Evolutionary conservation across 1,140 invertebrate species (phyloP).

Genomic region (Galleria mellonella): DNA sequence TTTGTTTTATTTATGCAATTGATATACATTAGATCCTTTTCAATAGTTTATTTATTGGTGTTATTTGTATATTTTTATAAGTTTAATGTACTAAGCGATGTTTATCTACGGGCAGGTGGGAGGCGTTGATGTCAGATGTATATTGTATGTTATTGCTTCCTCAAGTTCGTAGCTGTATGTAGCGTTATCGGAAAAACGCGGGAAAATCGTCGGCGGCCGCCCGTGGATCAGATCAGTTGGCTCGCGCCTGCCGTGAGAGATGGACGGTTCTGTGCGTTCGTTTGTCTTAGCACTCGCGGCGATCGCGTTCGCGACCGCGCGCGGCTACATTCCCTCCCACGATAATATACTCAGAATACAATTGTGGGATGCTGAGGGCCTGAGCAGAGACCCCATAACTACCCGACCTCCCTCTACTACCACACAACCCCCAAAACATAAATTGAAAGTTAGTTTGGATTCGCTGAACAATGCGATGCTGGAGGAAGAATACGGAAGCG

Average conservation of each 20-base stretch:
- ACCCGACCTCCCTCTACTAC: conserved; percentile 18
- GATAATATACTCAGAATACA: conserved; percentile 65
- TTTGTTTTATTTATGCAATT: conserved; percentile 29
- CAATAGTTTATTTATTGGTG: conserved; percentile 26
- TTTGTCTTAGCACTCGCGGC: conserved; percentile 38
- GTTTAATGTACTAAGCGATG: conserved; percentile 22
- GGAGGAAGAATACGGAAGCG: conserved; percentile 50
- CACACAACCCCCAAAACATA: conserved; percentile 25
- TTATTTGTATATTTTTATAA: conserved; percentile 41
- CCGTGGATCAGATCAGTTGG: conserved; percentile 52
- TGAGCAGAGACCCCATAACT: conserved; percentile 42
- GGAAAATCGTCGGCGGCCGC: conserved; percentile 41
- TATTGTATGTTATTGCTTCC: conserved; percentile 21
- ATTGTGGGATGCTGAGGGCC: conserved; percentile 60
- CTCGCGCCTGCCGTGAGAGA: conserved; percentile 52
- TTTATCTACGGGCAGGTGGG: conserved; percentile 24
- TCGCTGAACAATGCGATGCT: conserved; percentile 60
- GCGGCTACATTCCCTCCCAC: conserved; percentile 55
- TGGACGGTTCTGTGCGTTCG: conserved; percentile 45
- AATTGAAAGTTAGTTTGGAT: conserved; percentile 52
- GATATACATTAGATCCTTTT: not conserved
- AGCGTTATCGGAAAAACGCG: conserved; percentile 66
- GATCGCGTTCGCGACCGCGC: conserved; percentile 46
- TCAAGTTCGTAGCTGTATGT: conserved; percentile 34
- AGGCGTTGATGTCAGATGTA: conserved; percentile 43